A percentile compares a stretch with the other conserved stretches of the same genome.
Conservation (phyloP, 37 sponge, comb jelly and placozoan species). For the Oopsacas minuta region DNA sequence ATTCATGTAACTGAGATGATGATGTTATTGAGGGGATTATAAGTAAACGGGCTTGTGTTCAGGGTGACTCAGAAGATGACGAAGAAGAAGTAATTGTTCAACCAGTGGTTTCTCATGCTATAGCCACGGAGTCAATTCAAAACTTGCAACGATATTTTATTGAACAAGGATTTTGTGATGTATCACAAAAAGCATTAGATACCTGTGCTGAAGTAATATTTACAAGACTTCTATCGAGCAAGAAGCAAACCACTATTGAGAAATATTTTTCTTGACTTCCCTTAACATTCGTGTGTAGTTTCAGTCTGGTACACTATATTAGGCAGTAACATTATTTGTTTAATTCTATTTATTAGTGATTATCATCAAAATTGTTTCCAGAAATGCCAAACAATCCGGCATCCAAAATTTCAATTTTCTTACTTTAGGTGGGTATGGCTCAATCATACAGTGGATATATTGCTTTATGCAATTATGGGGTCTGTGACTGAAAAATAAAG, state of each 20-base stretch:
- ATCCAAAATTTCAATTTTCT: not conserved
- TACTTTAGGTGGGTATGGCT: not conserved
- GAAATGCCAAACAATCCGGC: not conserved
- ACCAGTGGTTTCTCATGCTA: not conserved
- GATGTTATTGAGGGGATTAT: not conserved
- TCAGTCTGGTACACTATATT: not conserved
- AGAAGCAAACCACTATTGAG: not conserved
- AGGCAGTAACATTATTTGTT: too few species aligned
- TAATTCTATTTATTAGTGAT: too few species aligned
- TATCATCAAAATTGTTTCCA: too few species aligned
- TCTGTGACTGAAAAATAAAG: not conserved
- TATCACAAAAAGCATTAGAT: not conserved
- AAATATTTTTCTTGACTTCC: not conserved
- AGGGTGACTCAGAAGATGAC: not conserved
- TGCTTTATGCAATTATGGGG: not conserved
- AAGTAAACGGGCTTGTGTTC: conserved; percentile 6
- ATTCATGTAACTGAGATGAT: not conserved
- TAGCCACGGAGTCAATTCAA: conserved; percentile 5
- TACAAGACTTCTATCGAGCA: not conserved
- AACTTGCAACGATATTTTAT: conserved; percentile 16
- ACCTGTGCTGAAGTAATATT: conserved; percentile 8
- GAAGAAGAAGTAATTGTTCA: conserved; percentile 7
- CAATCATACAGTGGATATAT: not conserved
- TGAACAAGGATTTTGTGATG: not conserved
- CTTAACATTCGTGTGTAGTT: not conserved